Evolutionary conservation across 2,113 vertebrate species (phyloP).

Genomic region (Burhinus oedicnemus): DNA sequence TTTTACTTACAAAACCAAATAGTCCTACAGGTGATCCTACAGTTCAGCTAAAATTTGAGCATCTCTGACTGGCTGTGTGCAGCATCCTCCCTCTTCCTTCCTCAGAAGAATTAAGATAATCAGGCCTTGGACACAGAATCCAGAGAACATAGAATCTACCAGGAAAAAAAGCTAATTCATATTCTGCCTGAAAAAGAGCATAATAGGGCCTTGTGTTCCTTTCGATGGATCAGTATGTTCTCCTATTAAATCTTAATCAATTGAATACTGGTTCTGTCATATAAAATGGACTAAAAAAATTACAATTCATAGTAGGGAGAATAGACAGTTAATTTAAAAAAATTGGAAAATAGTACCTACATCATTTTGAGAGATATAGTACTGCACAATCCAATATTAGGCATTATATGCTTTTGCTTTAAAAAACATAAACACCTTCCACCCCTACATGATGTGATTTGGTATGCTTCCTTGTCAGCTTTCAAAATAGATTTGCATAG

Average conservation of each 20-base stretch:
- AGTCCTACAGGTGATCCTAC: background rate
- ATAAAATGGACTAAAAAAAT: background rate
- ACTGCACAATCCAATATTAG: background rate
- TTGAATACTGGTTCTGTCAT: background rate
- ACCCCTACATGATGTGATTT: background rate
- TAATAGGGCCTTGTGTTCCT: background rate
- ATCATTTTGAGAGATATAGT: background rate
- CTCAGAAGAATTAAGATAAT: background rate
- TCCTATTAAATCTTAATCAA: constrained; percentile 17
- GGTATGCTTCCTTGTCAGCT: background rate
- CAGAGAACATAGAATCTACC: background rate
- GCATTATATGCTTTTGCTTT: background rate
- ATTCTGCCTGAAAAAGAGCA: background rate
- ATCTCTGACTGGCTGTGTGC: background rate
- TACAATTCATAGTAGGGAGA: background rate
- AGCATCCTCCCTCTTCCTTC: background rate
- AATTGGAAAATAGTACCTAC: background rate
- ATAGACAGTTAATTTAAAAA: background rate
- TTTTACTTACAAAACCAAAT: background rate
- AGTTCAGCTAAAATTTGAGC: background rate
- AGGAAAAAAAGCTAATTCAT: background rate
- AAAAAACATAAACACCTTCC: background rate
- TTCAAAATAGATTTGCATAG: background rate
- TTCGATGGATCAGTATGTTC: background rate
- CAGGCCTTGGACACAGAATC: background rate